phyloP scores from a whole-genome alignment of 2,113 vertebrate species.

The Microtus oregoni region DNA sequence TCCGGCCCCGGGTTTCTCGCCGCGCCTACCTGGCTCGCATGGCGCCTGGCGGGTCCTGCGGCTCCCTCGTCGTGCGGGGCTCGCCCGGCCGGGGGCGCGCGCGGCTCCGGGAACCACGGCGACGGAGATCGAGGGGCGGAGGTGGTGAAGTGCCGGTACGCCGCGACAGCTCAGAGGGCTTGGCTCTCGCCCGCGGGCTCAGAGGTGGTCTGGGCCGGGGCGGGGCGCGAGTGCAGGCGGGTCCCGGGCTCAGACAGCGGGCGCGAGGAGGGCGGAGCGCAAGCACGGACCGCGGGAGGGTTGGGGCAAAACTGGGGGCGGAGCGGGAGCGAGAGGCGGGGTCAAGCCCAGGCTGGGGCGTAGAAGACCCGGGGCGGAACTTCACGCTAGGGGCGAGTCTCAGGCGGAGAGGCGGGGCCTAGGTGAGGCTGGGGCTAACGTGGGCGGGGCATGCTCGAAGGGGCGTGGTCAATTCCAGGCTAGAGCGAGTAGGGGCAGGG shows the following conservation, averaged over 20 bases:
- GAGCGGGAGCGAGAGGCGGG: not conserved
- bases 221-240: constrained; percentile 14
- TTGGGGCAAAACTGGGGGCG: not conserved
- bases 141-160: not conserved
- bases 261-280: not conserved
- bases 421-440: not conserved
- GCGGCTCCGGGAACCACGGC: constrained; percentile 28
- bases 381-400: not conserved
- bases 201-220: constrained; percentile 54
- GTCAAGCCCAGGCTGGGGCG: not conserved
- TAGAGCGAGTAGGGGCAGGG: too few species aligned
- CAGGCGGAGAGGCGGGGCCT: not conserved
- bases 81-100: constrained; percentile 25
- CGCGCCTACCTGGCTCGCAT: constrained; percentile 77
- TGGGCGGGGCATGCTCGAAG: not conserved
- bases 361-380: constrained; percentile 12
- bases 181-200: constrained; percentile 27
- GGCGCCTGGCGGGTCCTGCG: constrained; percentile 61
- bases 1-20: not conserved
- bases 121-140: not conserved
- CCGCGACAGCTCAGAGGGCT: not conserved
- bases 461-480: not conserved
- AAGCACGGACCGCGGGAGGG: not conserved
- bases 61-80: not conserved
- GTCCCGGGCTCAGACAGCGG: not conserved